Evolutionary conservation across 2,113 vertebrate species (phyloP), one percentile per base, ranked within the genome.

Genomic region (Pristiophorus japonicus): DNA sequence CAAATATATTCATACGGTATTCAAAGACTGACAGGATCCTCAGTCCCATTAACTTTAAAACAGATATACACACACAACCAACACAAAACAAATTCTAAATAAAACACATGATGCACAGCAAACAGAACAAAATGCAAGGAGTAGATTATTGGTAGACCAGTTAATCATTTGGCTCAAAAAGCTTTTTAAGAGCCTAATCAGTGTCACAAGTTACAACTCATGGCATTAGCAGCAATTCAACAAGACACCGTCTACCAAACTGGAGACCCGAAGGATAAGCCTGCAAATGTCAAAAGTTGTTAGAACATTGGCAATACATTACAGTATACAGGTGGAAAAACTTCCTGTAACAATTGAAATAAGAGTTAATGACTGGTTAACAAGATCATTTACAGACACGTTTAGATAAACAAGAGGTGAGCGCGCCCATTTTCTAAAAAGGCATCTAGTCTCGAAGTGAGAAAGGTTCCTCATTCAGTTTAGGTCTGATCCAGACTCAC

Each of bases 261-360:
- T 55, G 7, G 22, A 90, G 51, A n/a, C n/a, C 7, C 63, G 42
- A 66, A 42, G 6, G n/a, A 66, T 45, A 67, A 94, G 45, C n/a
- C n/a, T 92, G 62, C 20, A 93, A 93, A 93, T 38, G 2, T 93
- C 18, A 93, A 92, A 92, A 94, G 14, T 92, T 38, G 55, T 51
- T 59, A 63, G 18, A 92, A 11, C 27, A 70, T 45, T 34, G 93
- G 12, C 70, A 94, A 70, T 30, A 27, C 63, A 38, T 45, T 38
- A 84, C n/a, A 45, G 81, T 24, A 45, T 2, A 34, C 70, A 34
- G 55, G 14, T 16, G 11, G 65, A 27, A 94, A 94, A 51, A 22
- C 55, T 38, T n/a, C 16, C 59, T 62, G 30, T n/a, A 91, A 91
- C 24, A 51, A 42, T 6, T 73, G 27, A 73, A 42, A 51, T 51